A percentile compares a stretch with the other conserved stretches of the same genome.
Evolutionary conservation across 2,797 vertebrate species (phyloP).

Genomic region (Mycteria americana): DNA sequence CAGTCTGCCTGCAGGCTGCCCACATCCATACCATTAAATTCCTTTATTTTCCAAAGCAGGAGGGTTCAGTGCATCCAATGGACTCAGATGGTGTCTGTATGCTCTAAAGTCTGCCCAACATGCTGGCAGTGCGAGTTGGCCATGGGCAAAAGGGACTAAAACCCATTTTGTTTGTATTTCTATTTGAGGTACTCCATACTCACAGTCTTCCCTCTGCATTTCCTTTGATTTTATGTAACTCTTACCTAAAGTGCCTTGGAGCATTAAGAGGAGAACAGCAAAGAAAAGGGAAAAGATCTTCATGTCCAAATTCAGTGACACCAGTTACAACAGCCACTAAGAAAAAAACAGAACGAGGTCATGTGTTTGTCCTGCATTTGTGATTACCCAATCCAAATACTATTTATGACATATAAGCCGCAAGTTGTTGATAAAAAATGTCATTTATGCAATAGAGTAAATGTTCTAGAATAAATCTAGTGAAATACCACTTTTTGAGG

Average conservation of each 20-base stretch:
- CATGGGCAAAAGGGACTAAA: background rate
- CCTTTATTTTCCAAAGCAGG: background rate
- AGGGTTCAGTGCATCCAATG: background rate
- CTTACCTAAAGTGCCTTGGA: slow-evolving; percentile 26
- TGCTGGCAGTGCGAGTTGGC: accelerated
- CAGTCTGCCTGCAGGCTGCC: background rate
- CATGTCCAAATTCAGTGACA: background rate
- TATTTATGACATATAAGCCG: background rate
- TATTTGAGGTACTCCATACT: background rate
- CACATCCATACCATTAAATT: background rate
- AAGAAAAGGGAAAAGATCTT: slow-evolving; percentile 11
- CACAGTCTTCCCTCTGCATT: background rate
- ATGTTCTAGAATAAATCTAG: background rate
- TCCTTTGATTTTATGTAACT: background rate
- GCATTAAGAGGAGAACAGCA: background rate
- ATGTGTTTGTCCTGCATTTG: background rate
- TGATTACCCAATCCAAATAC: background rate
- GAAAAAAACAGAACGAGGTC: background rate
- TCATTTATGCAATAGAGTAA: background rate
- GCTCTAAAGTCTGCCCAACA: background rate
- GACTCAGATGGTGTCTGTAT: background rate
- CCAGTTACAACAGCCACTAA: background rate
- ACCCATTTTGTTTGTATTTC: background rate
- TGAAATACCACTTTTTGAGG: background rate
- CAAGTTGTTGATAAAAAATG: background rate